A percentile compares a stretch with the other conserved stretches of the same genome.
phyloP scores from a whole-genome alignment of 2,888 invertebrate species.

The Amphimallon solstitiale region DNA sequence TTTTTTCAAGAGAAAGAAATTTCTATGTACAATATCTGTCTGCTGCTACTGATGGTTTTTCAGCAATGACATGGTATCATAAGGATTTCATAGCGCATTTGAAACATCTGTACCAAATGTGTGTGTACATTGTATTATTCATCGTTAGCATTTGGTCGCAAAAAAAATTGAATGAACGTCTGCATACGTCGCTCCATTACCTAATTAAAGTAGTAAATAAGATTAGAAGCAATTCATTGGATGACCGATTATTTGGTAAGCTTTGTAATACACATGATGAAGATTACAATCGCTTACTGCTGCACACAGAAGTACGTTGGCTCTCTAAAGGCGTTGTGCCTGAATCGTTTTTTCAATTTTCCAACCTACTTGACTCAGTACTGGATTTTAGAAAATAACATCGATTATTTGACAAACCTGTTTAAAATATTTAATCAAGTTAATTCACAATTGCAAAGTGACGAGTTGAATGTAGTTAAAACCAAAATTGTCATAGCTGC shows the following conservation, averaged over 20 bases:
- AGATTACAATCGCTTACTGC: slow-evolving; percentile 21
- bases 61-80: slow-evolving; percentile 53
- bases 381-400: not conserved
- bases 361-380: not conserved
- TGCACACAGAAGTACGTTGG: slow-evolving; percentile 35
- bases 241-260: slow-evolving; percentile 21
- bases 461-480: slow-evolving; percentile 4
- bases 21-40: slow-evolving; percentile 51
- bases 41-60: slow-evolving; percentile 53
- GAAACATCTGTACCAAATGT: slow-evolving; percentile 49
- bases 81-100: slow-evolving; percentile 54
- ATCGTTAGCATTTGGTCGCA: slow-evolving; percentile 48
- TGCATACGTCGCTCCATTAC: slow-evolving; percentile 5
- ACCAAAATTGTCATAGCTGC: slow-evolving; percentile 5
- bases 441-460: slow-evolving; percentile 12
- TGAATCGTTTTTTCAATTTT: no score
- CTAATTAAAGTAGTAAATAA: slow-evolving; percentile 21
- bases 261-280: slow-evolving; percentile 29
- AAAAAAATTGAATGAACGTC: slow-evolving; percentile 42
- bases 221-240: slow-evolving; percentile 10
- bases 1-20: slow-evolving; percentile 19
- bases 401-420: slow-evolving; percentile 10
- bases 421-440: slow-evolving; percentile 5
- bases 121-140: slow-evolving; percentile 49
- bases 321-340: slow-evolving; percentile 10